Evolutionary conservation across 1,140 invertebrate genomes (phyloP).

Genomic region (Oscheius sp.): DNA sequence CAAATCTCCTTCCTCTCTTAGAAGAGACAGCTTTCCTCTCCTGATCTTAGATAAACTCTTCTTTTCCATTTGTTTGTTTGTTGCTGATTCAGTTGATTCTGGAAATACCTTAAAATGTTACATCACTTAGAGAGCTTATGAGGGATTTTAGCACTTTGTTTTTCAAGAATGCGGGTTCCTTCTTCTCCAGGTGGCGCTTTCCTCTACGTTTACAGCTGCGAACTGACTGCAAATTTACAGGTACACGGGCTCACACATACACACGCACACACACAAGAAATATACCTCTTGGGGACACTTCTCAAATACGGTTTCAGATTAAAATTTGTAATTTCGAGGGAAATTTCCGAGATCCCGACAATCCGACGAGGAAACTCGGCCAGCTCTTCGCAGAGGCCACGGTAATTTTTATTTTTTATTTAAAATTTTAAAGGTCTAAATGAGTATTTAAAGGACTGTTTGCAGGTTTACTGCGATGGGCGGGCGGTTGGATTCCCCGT

Average conservation of each 20-base stretch:
- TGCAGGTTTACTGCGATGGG: conserved; percentile 81
- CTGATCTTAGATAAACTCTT: too few species aligned
- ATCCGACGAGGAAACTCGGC: conserved; percentile 17
- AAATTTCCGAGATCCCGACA: conserved; percentile 71
- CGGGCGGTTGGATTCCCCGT: conserved; percentile 81
- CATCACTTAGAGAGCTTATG: too few species aligned
- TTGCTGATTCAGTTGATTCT: too few species aligned
- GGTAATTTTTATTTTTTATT: neutral
- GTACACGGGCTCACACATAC: conserved; percentile 63
- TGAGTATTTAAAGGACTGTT: too few species aligned
- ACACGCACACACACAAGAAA: neutral
- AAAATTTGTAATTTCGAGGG: conserved; percentile 61
- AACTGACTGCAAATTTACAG: conserved; percentile 67
- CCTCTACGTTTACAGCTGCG: conserved; percentile 52
- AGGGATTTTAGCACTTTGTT: too few species aligned
- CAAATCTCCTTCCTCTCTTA: too few species aligned
- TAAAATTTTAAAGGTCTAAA: conserved; percentile 31
- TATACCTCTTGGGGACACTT: neutral
- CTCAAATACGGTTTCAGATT: conserved; percentile 1
- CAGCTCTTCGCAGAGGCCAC: conserved; percentile 23
- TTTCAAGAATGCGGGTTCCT: neutral
- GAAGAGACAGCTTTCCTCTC: too few species aligned
- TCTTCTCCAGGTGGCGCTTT: conserved; percentile 1
- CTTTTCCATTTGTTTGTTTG: too few species aligned
- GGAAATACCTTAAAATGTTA: too few species aligned